A percentile compares a stretch with the other conserved stretches of the same genome.
Evolutionary conservation across 2,888 invertebrate species (phyloP).

Genomic region (Phorcus lineatus): DNA sequence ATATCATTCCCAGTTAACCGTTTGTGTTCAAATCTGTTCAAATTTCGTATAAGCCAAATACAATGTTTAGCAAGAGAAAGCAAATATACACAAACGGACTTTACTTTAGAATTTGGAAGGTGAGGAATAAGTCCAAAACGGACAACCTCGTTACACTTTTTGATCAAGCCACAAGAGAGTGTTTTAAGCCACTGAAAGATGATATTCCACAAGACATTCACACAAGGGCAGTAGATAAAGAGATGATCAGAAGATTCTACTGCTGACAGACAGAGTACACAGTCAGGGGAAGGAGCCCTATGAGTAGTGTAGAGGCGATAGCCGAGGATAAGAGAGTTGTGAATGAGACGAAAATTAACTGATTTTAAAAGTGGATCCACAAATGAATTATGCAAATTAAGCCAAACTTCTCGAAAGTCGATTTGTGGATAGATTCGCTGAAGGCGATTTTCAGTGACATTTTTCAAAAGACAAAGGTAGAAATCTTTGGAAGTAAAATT

Average conservation of each 20-base stretch:
- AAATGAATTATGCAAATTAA: neutral
- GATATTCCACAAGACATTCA: neutral
- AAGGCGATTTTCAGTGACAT: neutral
- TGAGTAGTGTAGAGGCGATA: neutral
- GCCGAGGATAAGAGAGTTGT: neutral
- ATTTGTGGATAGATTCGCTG: neutral
- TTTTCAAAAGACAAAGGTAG: neutral
- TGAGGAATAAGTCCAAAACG: neutral
- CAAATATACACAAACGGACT: neutral
- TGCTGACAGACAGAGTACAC: neutral
- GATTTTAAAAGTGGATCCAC: neutral
- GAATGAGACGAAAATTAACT: neutral
- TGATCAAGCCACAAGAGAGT: neutral
- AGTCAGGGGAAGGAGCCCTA: neutral
- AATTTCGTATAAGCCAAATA: neutral
- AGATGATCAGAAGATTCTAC: neutral
- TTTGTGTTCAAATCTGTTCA: slow-evolving; percentile 10
- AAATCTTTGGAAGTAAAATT: neutral
- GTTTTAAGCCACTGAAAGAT: neutral
- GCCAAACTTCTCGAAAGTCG: neutral
- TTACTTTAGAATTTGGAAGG: neutral
- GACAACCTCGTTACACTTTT: neutral
- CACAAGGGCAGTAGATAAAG: slow-evolving; percentile 3
- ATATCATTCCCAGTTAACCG: neutral
- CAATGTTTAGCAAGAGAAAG: neutral